A percentile compares a stretch with the other conserved stretches of the same genome.
These are phyloP conservation scores for Orius insidiosus DNA, from an alignment of 1,140 invertebrate species.

Conservation along the genomic window DNA sequence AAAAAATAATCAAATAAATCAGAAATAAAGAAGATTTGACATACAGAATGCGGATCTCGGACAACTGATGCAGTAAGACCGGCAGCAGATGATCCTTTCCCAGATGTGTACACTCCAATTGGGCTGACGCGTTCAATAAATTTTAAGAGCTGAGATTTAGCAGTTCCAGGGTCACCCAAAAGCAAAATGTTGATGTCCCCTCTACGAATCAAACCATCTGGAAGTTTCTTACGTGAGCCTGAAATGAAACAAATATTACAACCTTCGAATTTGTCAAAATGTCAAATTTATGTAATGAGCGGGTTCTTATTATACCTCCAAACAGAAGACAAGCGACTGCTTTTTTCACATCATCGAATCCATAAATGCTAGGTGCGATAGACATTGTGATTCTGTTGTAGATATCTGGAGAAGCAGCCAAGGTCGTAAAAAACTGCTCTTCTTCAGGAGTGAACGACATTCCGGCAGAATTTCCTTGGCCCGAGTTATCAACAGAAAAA, in stretches of 20 bases:
- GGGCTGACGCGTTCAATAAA: conserved; percentile 94
- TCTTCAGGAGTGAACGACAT: conserved; percentile 56
- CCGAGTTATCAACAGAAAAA: conserved; percentile 69
- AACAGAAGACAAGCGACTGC: conserved; percentile 91
- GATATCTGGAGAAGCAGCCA: conserved; percentile 69
- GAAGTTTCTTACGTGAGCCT: conserved; percentile 69
- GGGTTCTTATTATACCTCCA: too few species aligned
- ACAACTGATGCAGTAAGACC: conserved; percentile 96
- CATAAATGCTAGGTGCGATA: conserved; percentile 95
- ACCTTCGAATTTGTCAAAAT: too few species aligned
- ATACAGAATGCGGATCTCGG: conserved; percentile 78
- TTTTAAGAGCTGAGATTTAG: conserved; percentile 94
- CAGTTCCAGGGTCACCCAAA: conserved; percentile 96
- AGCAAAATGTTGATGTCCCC: conserved; percentile 95
- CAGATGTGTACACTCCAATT: conserved; percentile 94
- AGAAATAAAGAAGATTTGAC: conserved; percentile 19
- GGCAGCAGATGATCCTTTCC: conserved; percentile 96
- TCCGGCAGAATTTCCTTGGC: conserved; percentile 43
- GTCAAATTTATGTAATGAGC: too few species aligned
- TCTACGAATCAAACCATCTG: conserved; percentile 84
- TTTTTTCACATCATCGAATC: conserved; percentile 90
- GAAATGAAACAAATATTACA: too few species aligned
- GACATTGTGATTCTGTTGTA: conserved; percentile 81
- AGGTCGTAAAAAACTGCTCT: conserved; percentile 75
- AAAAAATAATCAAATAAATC: too few species aligned